phyloP scores from a whole-genome alignment of 2,888 invertebrate species.

The Sphecodes monilicornis region DNA sequence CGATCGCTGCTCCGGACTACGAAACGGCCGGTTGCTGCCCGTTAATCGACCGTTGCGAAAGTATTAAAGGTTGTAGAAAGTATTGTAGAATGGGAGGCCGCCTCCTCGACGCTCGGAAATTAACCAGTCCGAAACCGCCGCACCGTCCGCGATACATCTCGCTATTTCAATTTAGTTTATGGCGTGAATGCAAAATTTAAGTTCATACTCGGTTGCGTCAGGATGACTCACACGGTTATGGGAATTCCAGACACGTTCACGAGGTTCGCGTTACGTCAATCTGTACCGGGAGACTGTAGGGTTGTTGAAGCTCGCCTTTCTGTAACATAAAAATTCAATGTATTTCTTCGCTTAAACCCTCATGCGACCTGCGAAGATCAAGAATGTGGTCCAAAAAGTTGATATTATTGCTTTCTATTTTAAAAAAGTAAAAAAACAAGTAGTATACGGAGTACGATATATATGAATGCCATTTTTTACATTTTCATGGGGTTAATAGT shows the following conservation, averaged over 20 bases:
- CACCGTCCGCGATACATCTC: not conserved
- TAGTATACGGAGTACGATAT: too few species aligned
- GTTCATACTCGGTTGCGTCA: not conserved
- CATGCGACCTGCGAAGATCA: not conserved
- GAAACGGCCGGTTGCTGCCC: constrained; percentile 11
- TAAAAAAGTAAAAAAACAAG: too few species aligned
- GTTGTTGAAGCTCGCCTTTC: not conserved
- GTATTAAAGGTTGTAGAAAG: not conserved
- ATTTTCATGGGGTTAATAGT: too few species aligned
- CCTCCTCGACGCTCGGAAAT: not conserved
- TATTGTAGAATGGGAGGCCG: not conserved
- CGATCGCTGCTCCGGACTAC: constrained; percentile 39
- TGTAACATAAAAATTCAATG: not conserved
- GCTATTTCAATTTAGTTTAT: not conserved
- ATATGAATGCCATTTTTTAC: too few species aligned
- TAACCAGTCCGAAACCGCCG: not conserved
- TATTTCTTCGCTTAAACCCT: not conserved
- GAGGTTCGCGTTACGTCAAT: not conserved
- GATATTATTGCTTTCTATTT: too few species aligned
- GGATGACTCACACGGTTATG: constrained; percentile 6
- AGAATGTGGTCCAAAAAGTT: not conserved
- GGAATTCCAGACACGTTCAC: not conserved
- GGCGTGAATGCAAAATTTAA: constrained; percentile 1
- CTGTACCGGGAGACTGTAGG: not conserved
- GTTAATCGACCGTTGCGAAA: constrained; percentile 41